Evolutionary conservation across 2,797 vertebrate genomes (phyloP).

Genomic region (Etheostoma perlongum): DNA sequence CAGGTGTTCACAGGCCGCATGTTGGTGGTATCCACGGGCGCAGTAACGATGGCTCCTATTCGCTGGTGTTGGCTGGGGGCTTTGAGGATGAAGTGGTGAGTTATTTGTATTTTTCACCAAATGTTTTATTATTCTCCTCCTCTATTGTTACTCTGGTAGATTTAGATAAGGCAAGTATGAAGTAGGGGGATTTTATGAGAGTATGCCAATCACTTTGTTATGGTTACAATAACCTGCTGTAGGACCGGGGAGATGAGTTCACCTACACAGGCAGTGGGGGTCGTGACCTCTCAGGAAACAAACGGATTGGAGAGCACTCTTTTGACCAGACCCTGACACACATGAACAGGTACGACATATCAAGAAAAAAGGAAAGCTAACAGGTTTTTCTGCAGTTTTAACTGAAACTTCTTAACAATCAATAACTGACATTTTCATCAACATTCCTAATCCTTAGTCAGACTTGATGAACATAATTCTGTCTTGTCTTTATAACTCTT

Average conservation of each 20-base stretch:
- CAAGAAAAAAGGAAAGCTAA: not conserved
- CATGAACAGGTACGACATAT: slow-evolving; percentile 92
- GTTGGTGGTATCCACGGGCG: slow-evolving; percentile 98
- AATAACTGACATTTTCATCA: not conserved
- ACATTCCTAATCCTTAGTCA: not conserved
- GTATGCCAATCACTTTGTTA: not conserved
- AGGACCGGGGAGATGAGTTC: slow-evolving; percentile 99
- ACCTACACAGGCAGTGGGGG: slow-evolving; percentile 99
- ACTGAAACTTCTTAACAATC: not conserved
- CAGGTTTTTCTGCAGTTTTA: not conserved
- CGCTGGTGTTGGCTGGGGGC: slow-evolving; percentile 96
- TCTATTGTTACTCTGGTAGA: not conserved
- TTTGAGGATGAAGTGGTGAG: slow-evolving; percentile 99
- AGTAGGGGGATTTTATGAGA: not conserved
- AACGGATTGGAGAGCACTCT: slow-evolving; percentile 96
- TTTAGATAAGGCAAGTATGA: not conserved
- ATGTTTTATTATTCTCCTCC: not conserved
- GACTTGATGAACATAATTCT: slow-evolving; percentile 9
- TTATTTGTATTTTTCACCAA: slow-evolving; percentile 20
- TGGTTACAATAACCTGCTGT: slow-evolving; percentile 21
- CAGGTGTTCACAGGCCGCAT: slow-evolving; percentile 97
- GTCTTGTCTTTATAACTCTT: not conserved
- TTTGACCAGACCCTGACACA: slow-evolving; percentile 98
- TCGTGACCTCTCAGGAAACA: slow-evolving; percentile 98
- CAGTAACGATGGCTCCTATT: slow-evolving; percentile 97